Evolutionary conservation across 2,888 invertebrate species (phyloP).

Genomic region (Keiferia lycopersicella): DNA sequence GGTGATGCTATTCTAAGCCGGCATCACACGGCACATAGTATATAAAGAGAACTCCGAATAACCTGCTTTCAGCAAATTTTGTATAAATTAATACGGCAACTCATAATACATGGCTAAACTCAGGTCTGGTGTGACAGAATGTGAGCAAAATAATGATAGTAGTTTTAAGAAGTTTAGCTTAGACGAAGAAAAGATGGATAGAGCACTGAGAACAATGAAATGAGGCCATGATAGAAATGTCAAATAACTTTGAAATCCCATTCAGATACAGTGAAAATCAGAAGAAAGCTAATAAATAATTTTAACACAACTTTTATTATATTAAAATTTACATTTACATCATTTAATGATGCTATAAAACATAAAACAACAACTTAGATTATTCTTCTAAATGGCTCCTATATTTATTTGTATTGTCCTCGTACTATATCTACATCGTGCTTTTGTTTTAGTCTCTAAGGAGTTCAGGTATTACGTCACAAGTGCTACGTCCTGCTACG

Average conservation of each 20-base stretch:
- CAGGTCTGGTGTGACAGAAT: slow-evolving; percentile 66
- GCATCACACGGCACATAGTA: too few relatives aligned
- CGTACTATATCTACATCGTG: neutral
- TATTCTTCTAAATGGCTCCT: neutral
- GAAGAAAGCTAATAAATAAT: too few relatives aligned
- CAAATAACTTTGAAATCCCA: too few relatives aligned
- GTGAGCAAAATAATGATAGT: slow-evolving; percentile 75
- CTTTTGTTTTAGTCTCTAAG: slow-evolving; percentile 30
- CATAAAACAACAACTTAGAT: too few relatives aligned
- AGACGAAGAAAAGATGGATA: neutral
- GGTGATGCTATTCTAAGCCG: too few relatives aligned
- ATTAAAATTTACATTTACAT: too few relatives aligned
- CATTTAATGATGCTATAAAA: too few relatives aligned
- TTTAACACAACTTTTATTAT: too few relatives aligned
- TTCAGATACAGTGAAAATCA: too few relatives aligned
- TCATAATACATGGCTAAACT: slow-evolving; percentile 57
- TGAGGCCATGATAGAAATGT: too few relatives aligned
- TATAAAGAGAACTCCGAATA: neutral
- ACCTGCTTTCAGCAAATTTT: slow-evolving; percentile 2
- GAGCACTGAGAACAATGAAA: neutral
- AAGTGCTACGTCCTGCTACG: slow-evolving; percentile 39
- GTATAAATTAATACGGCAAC: slow-evolving; percentile 50
- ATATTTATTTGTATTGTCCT: neutral
- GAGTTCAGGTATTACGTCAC: slow-evolving; percentile 63
- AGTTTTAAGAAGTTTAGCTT: slow-evolving; percentile 69